A percentile compares a stretch with the other conserved stretches of the same genome.
These are phyloP conservation scores for Chaetorhynchus papuensis DNA, from an alignment of 2,113 vertebrate species.

Conservation along the genomic window DNA sequence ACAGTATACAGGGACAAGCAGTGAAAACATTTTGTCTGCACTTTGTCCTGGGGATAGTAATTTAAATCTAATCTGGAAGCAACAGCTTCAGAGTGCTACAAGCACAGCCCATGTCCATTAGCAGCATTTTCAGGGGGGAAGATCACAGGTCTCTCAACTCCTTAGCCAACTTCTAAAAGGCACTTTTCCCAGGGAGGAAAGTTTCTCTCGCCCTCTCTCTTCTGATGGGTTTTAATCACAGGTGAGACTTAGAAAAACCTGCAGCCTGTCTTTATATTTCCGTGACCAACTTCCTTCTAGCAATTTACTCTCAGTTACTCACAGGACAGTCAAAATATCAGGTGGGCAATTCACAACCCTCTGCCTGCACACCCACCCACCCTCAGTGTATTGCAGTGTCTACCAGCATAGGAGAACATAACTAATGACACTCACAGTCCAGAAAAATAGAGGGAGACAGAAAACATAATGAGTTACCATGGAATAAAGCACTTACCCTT, in stretches of 20 bases:
- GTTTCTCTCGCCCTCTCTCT: accelerated
- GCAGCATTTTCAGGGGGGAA: not conserved
- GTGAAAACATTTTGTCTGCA: not conserved
- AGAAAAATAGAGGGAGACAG: not conserved
- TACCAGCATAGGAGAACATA: not conserved
- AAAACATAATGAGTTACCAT: not conserved
- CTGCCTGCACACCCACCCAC: not conserved
- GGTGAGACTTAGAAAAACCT: not conserved
- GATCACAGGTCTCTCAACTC: not conserved
- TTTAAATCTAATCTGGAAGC: not conserved
- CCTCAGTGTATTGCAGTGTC: not conserved
- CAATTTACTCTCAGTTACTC: not conserved
- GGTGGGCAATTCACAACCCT: not conserved
- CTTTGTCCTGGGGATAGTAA: not conserved
- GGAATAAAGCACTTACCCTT: not conserved
- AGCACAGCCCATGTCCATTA: not conserved
- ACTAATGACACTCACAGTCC: not conserved
- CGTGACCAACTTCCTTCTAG: not conserved
- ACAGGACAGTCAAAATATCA: not conserved
- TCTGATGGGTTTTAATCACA: not conserved
- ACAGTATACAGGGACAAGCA: not conserved
- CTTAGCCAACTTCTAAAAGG: not conserved
- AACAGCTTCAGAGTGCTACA: not conserved
- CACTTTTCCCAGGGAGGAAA: not conserved
- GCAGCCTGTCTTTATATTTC: not conserved